These are phyloP conservation scores for Spodoptera exigua DNA, from an alignment of 2,888 invertebrate species.

Conservation along the genomic window DNA sequence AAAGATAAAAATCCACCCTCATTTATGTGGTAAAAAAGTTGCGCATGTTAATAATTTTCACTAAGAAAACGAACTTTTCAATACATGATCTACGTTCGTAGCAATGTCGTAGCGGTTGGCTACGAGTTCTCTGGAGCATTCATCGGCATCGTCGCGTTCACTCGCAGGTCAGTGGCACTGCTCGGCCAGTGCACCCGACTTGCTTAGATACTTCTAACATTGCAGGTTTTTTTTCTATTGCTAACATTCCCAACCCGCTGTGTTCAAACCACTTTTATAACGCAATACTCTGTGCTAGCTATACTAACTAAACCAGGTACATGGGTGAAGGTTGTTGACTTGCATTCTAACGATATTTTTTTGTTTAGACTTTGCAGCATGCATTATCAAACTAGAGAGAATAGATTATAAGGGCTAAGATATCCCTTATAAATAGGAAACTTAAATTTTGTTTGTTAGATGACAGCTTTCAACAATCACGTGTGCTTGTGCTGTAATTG, in stretches of 20 bases:
- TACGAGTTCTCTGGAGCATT: constrained; percentile 71
- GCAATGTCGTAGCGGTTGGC: constrained; percentile 74
- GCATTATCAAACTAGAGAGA: no score
- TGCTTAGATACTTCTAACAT: constrained; percentile 87
- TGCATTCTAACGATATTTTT: constrained; percentile 18
- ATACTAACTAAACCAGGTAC: constrained; percentile 37
- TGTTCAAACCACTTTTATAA: constrained; percentile 68
- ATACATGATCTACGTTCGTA: constrained; percentile 52
- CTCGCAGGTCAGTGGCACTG: constrained; percentile 86
- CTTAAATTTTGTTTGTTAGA: no score
- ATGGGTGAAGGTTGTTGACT: constrained; percentile 44
- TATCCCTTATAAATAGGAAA: no score
- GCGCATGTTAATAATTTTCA: constrained; percentile 17
- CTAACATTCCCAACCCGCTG: constrained; percentile 81
- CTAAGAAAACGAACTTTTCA: constrained; percentile 23
- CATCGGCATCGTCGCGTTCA: constrained; percentile 61
- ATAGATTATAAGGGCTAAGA: no score
- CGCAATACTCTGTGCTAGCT: constrained; percentile 29
- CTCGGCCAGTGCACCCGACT: constrained; percentile 86
- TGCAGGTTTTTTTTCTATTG: constrained; percentile 85
- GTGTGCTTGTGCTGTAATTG: no score
- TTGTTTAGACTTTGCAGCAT: not conserved
- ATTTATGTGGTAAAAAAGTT: constrained; percentile 5
- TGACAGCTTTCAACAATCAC: no score
- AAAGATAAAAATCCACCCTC: constrained; percentile 1